These are phyloP conservation scores for Leucosticte australis DNA, from an alignment of 2,113 vertebrate species.

Conservation along the genomic window DNA sequence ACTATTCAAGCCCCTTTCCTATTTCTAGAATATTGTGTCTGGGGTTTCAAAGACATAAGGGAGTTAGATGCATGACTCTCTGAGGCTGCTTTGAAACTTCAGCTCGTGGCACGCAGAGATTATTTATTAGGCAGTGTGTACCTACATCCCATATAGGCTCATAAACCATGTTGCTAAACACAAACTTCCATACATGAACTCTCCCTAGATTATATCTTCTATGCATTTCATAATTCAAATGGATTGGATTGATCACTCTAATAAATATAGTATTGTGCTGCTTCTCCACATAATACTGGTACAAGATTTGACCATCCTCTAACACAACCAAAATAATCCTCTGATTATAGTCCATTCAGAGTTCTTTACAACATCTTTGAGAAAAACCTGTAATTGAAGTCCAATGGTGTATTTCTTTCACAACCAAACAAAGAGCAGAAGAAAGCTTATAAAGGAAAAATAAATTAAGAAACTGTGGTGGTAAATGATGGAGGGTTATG, in stretches of 20 bases:
- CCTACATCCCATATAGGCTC: neutral
- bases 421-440: neutral
- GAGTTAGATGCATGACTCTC: slow-evolving; percentile 27
- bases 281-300: neutral
- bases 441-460: neutral
- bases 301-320: neutral
- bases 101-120: neutral
- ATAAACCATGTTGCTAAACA: neutral
- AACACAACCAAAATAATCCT: neutral
- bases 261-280: neutral
- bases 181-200: neutral
- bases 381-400: neutral
- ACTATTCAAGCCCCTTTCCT: slow-evolving; percentile 1
- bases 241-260: neutral
- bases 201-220: neutral
- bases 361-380: neutral
- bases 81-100: slow-evolving; percentile 27
- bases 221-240: neutral
- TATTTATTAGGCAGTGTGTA: neutral
- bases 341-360: neutral
- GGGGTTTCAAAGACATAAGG: slow-evolving; percentile 1
- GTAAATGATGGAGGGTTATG: neutral
- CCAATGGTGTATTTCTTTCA: neutral
- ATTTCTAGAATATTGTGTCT: neutral
- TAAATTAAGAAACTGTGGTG: neutral